A percentile compares a stretch with the other conserved stretches of the same genome.
Evolutionary conservation across 2,797 vertebrate species (phyloP).

Genomic region (Hippoglossus hippoglossus): DNA sequence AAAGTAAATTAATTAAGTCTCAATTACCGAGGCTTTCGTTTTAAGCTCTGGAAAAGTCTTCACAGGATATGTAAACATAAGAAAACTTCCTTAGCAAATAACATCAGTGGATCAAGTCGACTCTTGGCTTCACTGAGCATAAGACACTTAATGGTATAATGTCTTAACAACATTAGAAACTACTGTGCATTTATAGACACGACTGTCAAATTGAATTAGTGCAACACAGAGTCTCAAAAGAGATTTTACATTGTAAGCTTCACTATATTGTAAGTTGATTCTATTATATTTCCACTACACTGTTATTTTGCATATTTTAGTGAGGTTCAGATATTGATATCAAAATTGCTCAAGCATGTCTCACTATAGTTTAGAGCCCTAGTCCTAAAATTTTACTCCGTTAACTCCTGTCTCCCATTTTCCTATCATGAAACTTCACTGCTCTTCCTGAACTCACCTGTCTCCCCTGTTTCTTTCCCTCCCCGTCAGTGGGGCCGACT

Average conservation of each 20-base stretch:
- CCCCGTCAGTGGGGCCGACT: conserved; percentile 92
- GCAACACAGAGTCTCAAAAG: too few species aligned
- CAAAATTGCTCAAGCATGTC: neutral
- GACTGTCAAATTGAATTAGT: too few species aligned
- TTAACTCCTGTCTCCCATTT: neutral
- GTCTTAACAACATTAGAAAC: conserved; percentile 8
- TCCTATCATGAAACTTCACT: neutral
- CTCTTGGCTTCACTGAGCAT: neutral
- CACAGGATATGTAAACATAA: conserved; percentile 1
- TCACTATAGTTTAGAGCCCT: conserved; percentile 7
- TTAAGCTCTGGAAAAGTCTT: neutral
- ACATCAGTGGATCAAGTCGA: neutral
- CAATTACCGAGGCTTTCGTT: neutral
- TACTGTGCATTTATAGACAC: neutral
- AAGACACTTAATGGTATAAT: neutral
- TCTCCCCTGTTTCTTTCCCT: conserved; percentile 16
- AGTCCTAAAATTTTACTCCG: neutral
- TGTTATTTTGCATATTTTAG: neutral
- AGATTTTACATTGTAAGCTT: neutral
- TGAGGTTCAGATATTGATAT: neutral
- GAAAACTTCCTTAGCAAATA: neutral
- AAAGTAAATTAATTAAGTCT: neutral
- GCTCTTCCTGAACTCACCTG: conserved; percentile 5
- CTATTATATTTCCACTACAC: neutral
- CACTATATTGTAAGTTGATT: neutral